Evolutionary conservation across 2,888 invertebrate genomes (phyloP).

Genomic region (Nomada fucata): DNA sequence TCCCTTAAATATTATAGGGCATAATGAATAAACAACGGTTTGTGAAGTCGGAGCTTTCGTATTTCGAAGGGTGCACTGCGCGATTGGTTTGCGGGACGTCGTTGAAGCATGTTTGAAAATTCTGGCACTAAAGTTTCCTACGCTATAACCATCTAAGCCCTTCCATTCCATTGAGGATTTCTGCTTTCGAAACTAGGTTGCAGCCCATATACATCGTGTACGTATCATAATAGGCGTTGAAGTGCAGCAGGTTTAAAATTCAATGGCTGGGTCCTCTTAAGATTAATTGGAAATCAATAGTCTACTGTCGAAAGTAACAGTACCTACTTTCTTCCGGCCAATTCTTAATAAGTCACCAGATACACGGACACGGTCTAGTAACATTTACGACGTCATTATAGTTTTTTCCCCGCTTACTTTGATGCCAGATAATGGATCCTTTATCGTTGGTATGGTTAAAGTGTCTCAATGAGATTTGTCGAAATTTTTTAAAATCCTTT

Average conservation of each 20-base stretch:
- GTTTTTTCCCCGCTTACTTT: background rate
- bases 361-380: background rate
- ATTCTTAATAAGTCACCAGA: constrained; percentile 37
- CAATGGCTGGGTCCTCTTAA: constrained; percentile 47
- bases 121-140: background rate
- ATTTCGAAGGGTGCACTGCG: background rate
- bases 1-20: too few relatives aligned
- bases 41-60: background rate
- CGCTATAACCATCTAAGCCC: constrained; percentile 3
- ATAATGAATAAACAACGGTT: too few relatives aligned
- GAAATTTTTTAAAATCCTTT: background rate
- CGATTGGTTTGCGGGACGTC: background rate
- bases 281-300: constrained; percentile 66
- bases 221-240: constrained; percentile 49
- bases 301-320: constrained; percentile 58
- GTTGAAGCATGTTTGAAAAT: background rate
- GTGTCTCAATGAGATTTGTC: background rate
- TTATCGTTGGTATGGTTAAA: background rate
- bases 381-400: background rate
- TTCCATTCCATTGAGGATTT: constrained; percentile 15
- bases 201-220: constrained; percentile 22
- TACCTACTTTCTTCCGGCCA: constrained; percentile 12
- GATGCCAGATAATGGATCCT: constrained; percentile 9
- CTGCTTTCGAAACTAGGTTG: constrained; percentile 38
- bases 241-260: constrained; percentile 50